Percentiles rank a stretch among this genome's conserved stretches.
Conservation (phyloP, 2,888 invertebrate species). For the Epistrophe eligans region DNA sequence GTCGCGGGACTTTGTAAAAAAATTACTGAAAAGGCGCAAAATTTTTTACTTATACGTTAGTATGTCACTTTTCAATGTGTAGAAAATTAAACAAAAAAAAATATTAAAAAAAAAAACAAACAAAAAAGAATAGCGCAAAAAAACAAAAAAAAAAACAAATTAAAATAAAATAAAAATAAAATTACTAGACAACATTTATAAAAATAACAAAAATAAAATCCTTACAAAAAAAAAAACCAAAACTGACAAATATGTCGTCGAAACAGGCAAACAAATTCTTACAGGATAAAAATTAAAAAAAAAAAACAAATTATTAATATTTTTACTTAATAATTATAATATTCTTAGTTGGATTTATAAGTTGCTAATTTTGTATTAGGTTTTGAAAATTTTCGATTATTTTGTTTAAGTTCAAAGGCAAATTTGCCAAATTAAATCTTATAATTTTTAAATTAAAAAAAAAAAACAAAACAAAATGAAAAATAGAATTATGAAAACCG, state of each 20-base stretch:
- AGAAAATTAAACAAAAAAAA: conserved; percentile 77
- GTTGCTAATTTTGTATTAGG: conserved; percentile 50
- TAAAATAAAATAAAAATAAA: conserved; percentile 21
- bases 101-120: conserved; percentile 76
- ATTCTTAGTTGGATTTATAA: conserved; percentile 63
- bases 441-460: not conserved
- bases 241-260: conserved; percentile 45
- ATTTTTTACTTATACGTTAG: conserved; percentile 94
- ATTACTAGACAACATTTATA: conserved; percentile 67
- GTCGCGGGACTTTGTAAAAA: conserved; percentile 95
- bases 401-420: conserved; percentile 50
- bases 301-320: conserved; percentile 29
- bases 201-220: conserved; percentile 51
- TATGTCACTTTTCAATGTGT: conserved; percentile 75
- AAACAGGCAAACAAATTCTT: conserved; percentile 47
- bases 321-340: conserved; percentile 64
- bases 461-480: conserved; percentile 33
- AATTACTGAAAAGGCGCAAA: conserved; percentile 94
- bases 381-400: conserved; percentile 30
- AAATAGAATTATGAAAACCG: conserved; percentile 31
- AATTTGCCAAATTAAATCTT: conserved; percentile 37
- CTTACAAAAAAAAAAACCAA: conserved; percentile 52
- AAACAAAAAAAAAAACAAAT: conserved; percentile 38
- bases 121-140: conserved; percentile 69
- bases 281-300: conserved; percentile 47